A percentile compares a stretch with the other conserved stretches of the same genome.
These are phyloP conservation scores for Liasis olivaceus DNA, from an alignment of 2,797 vertebrate species.

Conservation along the genomic window DNA sequence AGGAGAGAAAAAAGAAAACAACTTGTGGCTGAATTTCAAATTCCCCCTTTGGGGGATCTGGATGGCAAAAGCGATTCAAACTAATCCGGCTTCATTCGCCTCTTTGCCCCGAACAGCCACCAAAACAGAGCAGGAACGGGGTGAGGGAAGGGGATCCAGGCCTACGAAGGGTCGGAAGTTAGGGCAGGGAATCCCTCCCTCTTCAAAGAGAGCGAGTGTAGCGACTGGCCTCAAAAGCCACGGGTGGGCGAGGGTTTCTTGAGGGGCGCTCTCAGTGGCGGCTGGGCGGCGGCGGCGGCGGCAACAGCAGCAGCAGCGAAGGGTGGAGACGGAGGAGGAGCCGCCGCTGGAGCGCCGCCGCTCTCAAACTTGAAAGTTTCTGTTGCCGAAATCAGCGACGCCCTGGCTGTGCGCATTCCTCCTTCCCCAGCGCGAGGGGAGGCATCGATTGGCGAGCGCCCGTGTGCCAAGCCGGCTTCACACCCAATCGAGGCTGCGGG, in stretches of 20 bases:
- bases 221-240: background rate
- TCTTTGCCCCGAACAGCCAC: constrained; percentile 22
- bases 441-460: constrained; percentile 14
- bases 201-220: background rate
- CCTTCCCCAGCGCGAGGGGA: constrained; percentile 33
- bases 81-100: background rate
- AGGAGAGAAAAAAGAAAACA: constrained; percentile 26
- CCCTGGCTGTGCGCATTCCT: constrained; percentile 55
- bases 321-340: constrained; percentile 31
- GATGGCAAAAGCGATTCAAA: background rate
- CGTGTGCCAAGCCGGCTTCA: constrained; percentile 40
- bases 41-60: background rate
- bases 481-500: constrained; percentile 33
- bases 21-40: constrained; percentile 62
- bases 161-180: constrained; percentile 4
- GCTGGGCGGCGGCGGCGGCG: constrained; percentile 47
- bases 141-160: background rate
- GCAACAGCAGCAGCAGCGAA: constrained; percentile 44
- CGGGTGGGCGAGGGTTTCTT: constrained; percentile 32
- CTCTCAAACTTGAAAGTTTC: constrained; percentile 78
- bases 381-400: constrained; percentile 65
- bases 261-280: constrained; percentile 30
- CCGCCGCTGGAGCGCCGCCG: constrained; percentile 68
- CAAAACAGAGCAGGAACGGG: background rate
- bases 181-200: background rate